Evolutionary conservation across 2,888 invertebrate genomes (phyloP).

Genomic region (Andrena minutula): DNA sequence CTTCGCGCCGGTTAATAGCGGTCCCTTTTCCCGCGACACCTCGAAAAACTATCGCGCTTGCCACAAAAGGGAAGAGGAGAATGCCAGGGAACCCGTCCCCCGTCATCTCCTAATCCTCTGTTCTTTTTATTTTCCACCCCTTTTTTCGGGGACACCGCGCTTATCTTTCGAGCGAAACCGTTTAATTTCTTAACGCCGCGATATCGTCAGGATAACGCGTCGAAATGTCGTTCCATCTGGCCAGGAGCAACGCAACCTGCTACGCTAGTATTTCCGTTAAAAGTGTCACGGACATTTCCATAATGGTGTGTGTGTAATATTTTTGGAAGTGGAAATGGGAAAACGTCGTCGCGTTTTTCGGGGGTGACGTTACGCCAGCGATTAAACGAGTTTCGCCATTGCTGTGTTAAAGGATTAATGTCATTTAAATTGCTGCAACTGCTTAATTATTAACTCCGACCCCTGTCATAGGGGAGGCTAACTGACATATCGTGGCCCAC

Average conservation of each 20-base stretch:
- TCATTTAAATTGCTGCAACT: conserved; percentile 28
- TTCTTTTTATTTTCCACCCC: not conserved
- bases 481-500: not conserved
- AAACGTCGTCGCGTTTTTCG: conserved; percentile 31
- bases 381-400: conserved; percentile 34
- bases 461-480: not conserved
- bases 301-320: conserved; percentile 36
- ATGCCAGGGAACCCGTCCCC: not conserved
- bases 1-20: conserved; percentile 38
- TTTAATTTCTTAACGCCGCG: conserved; percentile 31
- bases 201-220: conserved; percentile 1
- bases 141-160: not conserved
- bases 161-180: not conserved
- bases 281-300: conserved; percentile 37
- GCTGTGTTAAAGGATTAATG: conserved; percentile 22
- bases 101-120: not conserved
- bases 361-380: conserved; percentile 21
- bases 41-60: conserved; percentile 14
- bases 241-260: not conserved
- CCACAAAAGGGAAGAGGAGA: not conserved
- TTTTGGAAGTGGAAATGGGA: conserved; percentile 41
- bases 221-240: conserved; percentile 17
- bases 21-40: conserved; percentile 2
- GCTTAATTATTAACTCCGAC: conserved; percentile 41
- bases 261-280: conserved; percentile 16